These are phyloP conservation scores for Drosophila micromelanica DNA, from an alignment of 1,140 invertebrate species.

Conservation along the genomic window DNA sequence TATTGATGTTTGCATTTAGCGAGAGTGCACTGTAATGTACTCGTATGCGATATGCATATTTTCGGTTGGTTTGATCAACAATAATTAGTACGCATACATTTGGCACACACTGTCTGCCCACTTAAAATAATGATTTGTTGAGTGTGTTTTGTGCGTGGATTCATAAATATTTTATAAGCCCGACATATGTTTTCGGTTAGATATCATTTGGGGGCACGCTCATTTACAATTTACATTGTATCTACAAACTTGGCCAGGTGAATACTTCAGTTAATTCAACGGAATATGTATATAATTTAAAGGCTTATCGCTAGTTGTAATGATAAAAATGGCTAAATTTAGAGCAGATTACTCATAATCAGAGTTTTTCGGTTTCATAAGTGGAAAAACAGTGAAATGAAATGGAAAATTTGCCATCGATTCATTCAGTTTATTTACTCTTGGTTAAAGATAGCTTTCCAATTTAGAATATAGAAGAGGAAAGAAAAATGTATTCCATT, in stretches of 20 bases:
- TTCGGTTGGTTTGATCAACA: background rate
- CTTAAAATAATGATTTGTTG: conserved; percentile 63
- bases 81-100: background rate
- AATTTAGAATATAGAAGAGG: conserved; percentile 4
- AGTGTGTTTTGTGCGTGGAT: conserved; percentile 11
- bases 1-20: background rate
- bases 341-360: conserved; percentile 29
- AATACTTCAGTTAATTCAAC: background rate
- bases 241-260: background rate
- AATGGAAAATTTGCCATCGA: background rate
- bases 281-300: background rate
- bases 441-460: conserved; percentile 10
- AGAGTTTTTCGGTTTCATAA: background rate
- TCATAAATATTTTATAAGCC: conserved; percentile 71
- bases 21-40: background rate
- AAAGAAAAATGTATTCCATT: background rate
- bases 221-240: background rate
- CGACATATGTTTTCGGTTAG: background rate
- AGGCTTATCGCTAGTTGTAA: background rate
- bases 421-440: conserved; percentile 16
- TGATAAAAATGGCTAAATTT: conserved; percentile 36
- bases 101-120: conserved; percentile 39
- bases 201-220: background rate
- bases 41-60: background rate
- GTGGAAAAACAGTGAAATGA: background rate